A percentile compares a stretch with the other conserved stretches of the same genome.
These are phyloP conservation scores for Tursiops truncatus DNA, from an alignment of 2,113 vertebrate species.

Conservation along the genomic window DNA sequence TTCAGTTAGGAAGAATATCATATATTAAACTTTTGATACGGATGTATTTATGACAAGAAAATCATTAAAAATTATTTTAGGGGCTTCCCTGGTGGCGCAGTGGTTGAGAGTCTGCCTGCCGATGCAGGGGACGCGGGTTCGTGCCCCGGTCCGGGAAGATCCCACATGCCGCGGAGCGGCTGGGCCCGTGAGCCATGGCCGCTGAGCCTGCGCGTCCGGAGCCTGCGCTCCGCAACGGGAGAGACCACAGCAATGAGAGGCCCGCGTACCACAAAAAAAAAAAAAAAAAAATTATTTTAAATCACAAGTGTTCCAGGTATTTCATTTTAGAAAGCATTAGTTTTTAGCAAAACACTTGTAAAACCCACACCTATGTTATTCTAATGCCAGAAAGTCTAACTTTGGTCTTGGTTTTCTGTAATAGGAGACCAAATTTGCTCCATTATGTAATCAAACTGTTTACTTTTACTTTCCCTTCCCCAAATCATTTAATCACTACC, in stretches of 20 bases:
- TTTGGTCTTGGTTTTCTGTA: constrained; percentile 1
- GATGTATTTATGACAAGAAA: constrained; percentile 68
- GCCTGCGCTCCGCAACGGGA: too few species aligned
- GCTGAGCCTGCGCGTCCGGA: too few species aligned
- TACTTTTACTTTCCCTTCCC: background rate
- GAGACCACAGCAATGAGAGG: too few species aligned
- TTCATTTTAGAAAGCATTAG: constrained; percentile 35
- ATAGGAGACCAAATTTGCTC: background rate
- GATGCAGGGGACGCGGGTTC: too few species aligned
- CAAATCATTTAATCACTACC: constrained; percentile 25
- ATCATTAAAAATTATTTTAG: constrained; percentile 52
- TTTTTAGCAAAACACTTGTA: constrained; percentile 30
- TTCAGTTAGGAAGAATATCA: constrained; percentile 58
- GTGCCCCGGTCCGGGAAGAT: too few species aligned
- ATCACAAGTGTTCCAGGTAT: constrained; percentile 21
- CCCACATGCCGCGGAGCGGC: too few species aligned
- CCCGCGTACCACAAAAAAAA: too few species aligned
- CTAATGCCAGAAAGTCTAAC: constrained; percentile 5
- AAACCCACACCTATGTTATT: background rate
- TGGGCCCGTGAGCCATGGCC: too few species aligned
- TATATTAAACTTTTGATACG: constrained; percentile 68
- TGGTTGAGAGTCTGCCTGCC: too few species aligned
- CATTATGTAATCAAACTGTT: constrained; percentile 48
- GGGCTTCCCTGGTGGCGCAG: too few species aligned
- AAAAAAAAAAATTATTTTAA: constrained; percentile 29